Percentiles rank a stretch among this genome's conserved stretches.
These are phyloP conservation scores for Meiosimyza platycephala DNA, from an alignment of 2,888 invertebrate species.

Conservation along the genomic window DNA sequence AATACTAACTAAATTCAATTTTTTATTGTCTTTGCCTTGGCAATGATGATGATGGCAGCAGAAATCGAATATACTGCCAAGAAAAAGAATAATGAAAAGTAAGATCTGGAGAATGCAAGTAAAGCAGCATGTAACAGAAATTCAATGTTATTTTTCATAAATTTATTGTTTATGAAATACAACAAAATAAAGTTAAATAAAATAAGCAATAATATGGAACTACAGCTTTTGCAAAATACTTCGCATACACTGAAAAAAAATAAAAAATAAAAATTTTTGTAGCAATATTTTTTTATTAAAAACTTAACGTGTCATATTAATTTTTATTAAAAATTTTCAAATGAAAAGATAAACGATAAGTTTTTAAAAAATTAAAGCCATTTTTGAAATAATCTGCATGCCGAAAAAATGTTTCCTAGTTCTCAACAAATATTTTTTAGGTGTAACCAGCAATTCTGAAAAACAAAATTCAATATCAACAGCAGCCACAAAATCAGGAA, in stretches of 20 bases:
- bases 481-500: conserved; percentile 16
- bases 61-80: conserved; percentile 12
- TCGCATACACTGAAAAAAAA: no score
- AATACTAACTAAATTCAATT: background rate
- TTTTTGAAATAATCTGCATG: no score
- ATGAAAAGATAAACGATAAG: no score
- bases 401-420: no score
- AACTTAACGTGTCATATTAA: no score
- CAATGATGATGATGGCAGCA: conserved; percentile 1
- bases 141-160: background rate
- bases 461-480: conserved; percentile 6
- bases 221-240: no score
- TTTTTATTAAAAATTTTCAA: no score
- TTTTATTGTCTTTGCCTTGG: conserved; percentile 21
- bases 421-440: no score
- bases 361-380: no score
- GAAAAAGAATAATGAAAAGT: background rate
- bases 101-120: background rate
- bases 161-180: conserved; percentile 27
- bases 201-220: background rate
- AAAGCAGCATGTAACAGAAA: background rate
- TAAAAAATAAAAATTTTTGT: no score
- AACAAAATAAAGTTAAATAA: conserved; percentile 4
- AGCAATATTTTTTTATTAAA: no score
- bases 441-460: background rate